Conservation (phyloP, 1,140 invertebrate genomes). For the Delia radicum region DNA sequence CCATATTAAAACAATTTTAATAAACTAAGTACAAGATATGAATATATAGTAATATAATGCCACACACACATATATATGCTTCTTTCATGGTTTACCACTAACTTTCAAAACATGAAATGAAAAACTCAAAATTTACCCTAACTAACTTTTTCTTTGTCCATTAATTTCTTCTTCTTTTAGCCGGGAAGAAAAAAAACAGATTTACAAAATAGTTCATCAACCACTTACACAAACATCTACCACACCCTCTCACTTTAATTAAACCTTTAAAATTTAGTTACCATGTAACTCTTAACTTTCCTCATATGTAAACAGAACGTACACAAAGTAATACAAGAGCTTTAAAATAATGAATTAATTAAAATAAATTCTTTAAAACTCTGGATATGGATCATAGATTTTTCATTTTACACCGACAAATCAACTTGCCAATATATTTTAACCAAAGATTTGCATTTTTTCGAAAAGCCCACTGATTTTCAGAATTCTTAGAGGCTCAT, state of each 20-base stretch:
- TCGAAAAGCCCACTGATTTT: too few species aligned
- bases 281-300: constrained; percentile 21
- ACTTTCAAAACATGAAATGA: neutral
- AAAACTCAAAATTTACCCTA: neutral
- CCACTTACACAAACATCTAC: neutral
- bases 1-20: too few species aligned
- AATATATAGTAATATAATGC: too few species aligned
- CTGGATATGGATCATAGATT: too few species aligned
- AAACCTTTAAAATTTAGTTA: constrained; percentile 21
- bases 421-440: too few species aligned
- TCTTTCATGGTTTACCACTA: neutral
- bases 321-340: neutral
- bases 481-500: too few species aligned
- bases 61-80: too few species aligned
- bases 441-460: too few species aligned
- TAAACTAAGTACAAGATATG: too few species aligned
- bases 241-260: constrained; percentile 10
- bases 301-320: neutral
- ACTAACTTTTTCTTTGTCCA: neutral
- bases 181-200: neutral
- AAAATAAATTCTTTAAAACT: too few species aligned
- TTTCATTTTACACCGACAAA: too few species aligned
- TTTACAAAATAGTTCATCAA: constrained; percentile 15
- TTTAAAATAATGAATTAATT: neutral
- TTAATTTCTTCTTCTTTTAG: neutral